A percentile compares a stretch with the other conserved stretches of the same genome.
phyloP scores from a whole-genome alignment of 2,113 vertebrate genomes.

The Rhineura floridana region DNA sequence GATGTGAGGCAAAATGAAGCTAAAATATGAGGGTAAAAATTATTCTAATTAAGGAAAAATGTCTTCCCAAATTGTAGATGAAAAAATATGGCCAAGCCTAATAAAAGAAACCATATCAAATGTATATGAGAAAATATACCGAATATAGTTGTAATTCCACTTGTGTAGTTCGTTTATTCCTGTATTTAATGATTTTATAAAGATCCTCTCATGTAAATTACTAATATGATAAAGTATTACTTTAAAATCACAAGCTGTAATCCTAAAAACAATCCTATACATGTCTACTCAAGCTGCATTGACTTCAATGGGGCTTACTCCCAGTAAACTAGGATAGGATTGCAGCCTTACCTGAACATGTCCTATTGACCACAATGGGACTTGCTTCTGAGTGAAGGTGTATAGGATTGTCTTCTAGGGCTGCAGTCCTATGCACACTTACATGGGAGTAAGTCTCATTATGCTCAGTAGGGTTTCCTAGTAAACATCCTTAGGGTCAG shows the following conservation, averaged over 20 bases:
- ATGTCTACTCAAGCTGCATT: too few relatives aligned
- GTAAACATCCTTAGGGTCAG: neutral
- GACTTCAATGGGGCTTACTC: too few relatives aligned
- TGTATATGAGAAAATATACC: neutral
- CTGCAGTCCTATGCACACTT: too few relatives aligned
- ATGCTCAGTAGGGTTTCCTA: neutral
- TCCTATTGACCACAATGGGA: too few relatives aligned
- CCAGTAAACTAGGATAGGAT: too few relatives aligned
- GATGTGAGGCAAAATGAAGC: neutral
- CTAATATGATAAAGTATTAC: conserved; percentile 3
- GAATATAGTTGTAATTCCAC: neutral
- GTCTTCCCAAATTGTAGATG: too few relatives aligned
- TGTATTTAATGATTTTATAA: conserved; percentile 9
- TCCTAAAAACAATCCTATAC: too few relatives aligned
- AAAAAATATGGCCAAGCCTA: neutral
- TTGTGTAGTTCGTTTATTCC: conserved; percentile 15
- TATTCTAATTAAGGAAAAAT: neutral
- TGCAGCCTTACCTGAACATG: too few relatives aligned
- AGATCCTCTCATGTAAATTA: neutral
- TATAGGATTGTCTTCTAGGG: too few relatives aligned
- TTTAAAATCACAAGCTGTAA: neutral
- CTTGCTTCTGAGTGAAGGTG: too few relatives aligned
- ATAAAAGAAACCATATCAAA: neutral
- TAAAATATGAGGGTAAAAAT: neutral
- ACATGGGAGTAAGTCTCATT: neutral